Percentiles rank a stretch among this genome's conserved stretches.
phyloP scores from a whole-genome alignment of 64 coral and sea anemone species.

The Montipora foliosa region DNA sequence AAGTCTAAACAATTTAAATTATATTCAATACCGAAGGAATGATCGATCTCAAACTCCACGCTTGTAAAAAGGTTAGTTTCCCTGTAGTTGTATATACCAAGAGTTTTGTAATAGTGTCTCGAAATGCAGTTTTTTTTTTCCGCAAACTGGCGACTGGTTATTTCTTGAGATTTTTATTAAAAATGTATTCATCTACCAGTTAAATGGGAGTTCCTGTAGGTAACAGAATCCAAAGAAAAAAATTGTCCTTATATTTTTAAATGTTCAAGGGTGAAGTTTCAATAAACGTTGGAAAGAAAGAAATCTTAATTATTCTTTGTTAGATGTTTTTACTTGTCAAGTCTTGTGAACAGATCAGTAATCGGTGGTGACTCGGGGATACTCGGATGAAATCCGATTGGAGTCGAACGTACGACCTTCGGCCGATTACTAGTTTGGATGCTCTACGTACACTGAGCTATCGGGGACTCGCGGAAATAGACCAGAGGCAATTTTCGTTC shows the following conservation, averaged over 20 bases:
- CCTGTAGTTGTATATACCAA: slow-evolving; percentile 30
- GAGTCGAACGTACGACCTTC: too few species aligned
- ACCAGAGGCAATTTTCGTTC: too few species aligned
- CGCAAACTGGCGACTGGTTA: not conserved
- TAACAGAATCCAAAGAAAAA: slow-evolving; percentile 44
- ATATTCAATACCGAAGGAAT: not conserved
- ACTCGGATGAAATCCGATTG: not conserved
- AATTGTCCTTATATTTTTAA: slow-evolving; percentile 54
- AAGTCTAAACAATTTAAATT: not conserved
- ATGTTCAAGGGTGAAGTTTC: slow-evolving; percentile 29
- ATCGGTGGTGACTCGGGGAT: not conserved
- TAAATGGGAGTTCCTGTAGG: slow-evolving; percentile 23
- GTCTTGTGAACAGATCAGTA: too few species aligned
- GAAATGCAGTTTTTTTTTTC: not conserved
- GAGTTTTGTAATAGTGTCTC: slow-evolving; percentile 43
- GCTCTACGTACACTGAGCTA: too few species aligned
- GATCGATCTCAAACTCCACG: not conserved
- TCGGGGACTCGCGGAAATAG: too few species aligned
- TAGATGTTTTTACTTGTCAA: not conserved
- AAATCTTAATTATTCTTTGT: not conserved
- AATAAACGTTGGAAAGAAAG: slow-evolving; percentile 8
- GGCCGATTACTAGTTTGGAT: too few species aligned
- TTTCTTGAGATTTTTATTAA: slow-evolving; percentile 25
- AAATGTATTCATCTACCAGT: slow-evolving; percentile 19
- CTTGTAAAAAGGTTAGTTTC: slow-evolving; percentile 19